Percentiles rank a stretch among this genome's conserved stretches.
Conservation (phyloP, 1,140 invertebrate genomes). For the Pachyrhynchus sulphureomaculatus region DNA sequence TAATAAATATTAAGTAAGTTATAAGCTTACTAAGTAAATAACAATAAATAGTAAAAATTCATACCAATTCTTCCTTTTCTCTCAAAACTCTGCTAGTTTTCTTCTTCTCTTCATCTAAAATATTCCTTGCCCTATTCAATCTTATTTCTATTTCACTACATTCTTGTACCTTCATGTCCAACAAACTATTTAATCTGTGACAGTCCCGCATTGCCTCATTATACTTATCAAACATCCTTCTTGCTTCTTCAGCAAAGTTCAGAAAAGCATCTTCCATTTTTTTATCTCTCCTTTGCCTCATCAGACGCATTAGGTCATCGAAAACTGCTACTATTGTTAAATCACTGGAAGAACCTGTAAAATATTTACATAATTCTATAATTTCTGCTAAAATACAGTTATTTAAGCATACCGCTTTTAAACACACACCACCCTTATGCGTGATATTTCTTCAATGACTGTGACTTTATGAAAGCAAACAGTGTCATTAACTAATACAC, state of each 20-base stretch:
- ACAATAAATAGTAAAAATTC: conserved; percentile 20
- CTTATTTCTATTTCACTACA: conserved; percentile 67
- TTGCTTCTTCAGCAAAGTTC: conserved; percentile 38
- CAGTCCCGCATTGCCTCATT: conserved; percentile 37
- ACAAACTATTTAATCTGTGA: conserved; percentile 31
- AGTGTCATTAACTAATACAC: too few relatives aligned
- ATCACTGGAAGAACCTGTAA: conserved; percentile 33
- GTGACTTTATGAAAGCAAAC: too few relatives aligned
- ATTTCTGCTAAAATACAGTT: not conserved
- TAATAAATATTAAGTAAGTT: too few relatives aligned
- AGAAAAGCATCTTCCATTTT: conserved; percentile 36
- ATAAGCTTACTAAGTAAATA: too few relatives aligned
- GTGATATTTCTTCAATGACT: too few relatives aligned
- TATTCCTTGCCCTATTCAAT: conserved; percentile 71
- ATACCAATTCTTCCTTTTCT: conserved; percentile 64
- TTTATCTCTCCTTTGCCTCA: conserved; percentile 29
- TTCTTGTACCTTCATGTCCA: conserved; percentile 41
- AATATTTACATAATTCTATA: conserved; percentile 13
- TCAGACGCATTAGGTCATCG: conserved; percentile 42
- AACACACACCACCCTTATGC: too few relatives aligned
- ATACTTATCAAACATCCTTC: conserved; percentile 32
- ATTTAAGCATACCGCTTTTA: not conserved
- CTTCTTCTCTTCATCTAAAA: conserved; percentile 76
- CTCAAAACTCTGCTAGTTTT: conserved; percentile 62
- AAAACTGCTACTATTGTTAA: conserved; percentile 43